Conservation (phyloP, 2,113 vertebrate genomes). For the Alethe castanea region DNA sequence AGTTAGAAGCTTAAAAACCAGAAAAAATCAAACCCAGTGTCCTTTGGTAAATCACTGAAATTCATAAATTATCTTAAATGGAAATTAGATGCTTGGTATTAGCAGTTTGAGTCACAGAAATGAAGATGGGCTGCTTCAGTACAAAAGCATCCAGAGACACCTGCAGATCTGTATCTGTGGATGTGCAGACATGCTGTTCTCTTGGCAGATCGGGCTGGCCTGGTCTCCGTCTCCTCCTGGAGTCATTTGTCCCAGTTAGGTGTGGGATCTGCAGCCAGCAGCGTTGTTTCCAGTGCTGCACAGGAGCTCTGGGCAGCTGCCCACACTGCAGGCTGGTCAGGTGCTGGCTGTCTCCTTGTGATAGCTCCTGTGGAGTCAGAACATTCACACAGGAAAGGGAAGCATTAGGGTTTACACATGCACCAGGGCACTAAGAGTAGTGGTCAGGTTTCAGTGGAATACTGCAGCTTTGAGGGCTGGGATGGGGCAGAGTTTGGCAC, state of each 20-base stretch:
- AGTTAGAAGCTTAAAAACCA: background rate
- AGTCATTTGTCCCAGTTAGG: background rate
- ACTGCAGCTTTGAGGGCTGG: rapidly evolving
- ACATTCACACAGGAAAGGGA: background rate
- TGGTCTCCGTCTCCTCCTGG: background rate
- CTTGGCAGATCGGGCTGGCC: background rate
- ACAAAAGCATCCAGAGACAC: background rate
- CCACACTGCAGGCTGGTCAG: background rate
- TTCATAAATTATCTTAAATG: background rate
- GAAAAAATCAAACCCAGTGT: background rate
- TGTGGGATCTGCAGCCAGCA: background rate
- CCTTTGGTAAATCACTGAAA: background rate
- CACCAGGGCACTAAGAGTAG: background rate
- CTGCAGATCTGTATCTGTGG: background rate
- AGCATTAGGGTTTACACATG: background rate
- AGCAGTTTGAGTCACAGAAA: background rate
- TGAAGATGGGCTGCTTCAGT: background rate
- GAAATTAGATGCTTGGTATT: background rate
- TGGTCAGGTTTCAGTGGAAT: background rate
- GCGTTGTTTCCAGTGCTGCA: background rate
- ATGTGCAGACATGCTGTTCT: background rate
- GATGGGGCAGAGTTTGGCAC: background rate
- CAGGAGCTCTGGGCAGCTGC: background rate
- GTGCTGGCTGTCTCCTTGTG: background rate
- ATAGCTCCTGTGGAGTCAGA: background rate